Conservation (phyloP, 2,888 invertebrate genomes). For the Marasmarcha lunaedactyla region DNA sequence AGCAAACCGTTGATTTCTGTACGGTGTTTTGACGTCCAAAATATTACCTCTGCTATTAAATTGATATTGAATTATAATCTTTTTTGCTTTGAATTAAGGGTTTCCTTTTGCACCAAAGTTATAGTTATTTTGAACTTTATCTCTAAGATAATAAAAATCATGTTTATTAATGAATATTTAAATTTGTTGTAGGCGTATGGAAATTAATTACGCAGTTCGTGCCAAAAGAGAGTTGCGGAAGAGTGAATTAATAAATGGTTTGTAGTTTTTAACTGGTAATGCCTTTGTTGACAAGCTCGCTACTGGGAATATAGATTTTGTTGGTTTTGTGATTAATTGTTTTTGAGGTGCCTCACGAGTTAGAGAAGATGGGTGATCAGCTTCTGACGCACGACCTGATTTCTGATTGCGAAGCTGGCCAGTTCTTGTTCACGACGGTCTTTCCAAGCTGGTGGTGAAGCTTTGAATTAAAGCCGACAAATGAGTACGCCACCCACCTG, state of each 20-base stretch:
- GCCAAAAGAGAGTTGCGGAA: slow-evolving; percentile 20
- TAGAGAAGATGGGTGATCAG: no score
- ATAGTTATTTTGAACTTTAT: no score
- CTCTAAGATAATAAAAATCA: no score
- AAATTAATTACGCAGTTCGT: slow-evolving; percentile 26
- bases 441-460: no score
- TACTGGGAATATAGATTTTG: slow-evolving; percentile 21
- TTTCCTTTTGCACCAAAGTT: no score
- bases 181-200: slow-evolving; percentile 9
- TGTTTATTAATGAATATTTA: background rate
- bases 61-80: background rate
- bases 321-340: slow-evolving; percentile 11
- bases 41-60: background rate
- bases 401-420: no score
- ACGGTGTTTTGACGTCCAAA: slow-evolving; percentile 12
- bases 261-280: slow-evolving; percentile 26
- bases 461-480: no score
- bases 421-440: no score
- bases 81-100: background rate
- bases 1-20: slow-evolving; percentile 4
- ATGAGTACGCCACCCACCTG: no score
- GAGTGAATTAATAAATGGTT: slow-evolving; percentile 34
- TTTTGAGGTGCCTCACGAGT: no score
- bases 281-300: slow-evolving; percentile 30
- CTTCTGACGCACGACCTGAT: no score